Evolutionary conservation across 2,113 vertebrate species (phyloP), one percentile per base, ranked within the genome.

Genomic region (Cyprinodon variegatus): DNA sequence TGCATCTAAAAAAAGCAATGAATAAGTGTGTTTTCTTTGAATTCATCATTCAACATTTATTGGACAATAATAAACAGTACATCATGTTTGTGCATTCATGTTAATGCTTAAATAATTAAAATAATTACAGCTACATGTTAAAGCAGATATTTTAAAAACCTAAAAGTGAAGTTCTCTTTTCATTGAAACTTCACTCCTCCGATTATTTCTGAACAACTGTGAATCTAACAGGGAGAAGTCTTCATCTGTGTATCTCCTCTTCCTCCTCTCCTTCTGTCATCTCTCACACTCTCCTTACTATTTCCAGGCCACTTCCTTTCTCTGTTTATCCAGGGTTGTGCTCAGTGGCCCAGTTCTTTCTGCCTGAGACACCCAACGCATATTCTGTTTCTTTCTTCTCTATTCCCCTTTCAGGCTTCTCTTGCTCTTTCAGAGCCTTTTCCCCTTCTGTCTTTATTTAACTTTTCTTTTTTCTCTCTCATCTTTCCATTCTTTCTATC

Each of bases 331-430:
- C 79, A 86, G 81, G 84, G 75, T 86, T 88, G 82, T 83, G 77
- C 79, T 89, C 91, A 83, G 76, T 88, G 88, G 88, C 88, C 91
- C 88, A 92, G 79, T 88, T 91, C 78, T 91, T 84, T 90, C 79
- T 89, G 82, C 78, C 81, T 85, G 48, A 88, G 86, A 90, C 45
- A 66, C 79, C 77, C 59, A 7, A 74, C 82, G 78, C 72, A 72
- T 82, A 64, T 82, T 70, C 40, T 79, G 76, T 76, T 81, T 69
- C 41, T 79, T 76, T 76, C 79, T 68, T 71, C 65, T 59, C 53
- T 38, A 36, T 12, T 0, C 38, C 76, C 48, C 65, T 76, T 48
- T 83, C 59, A 71, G 78, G 66, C 61, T 46, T 46, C 63, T 50
- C 45, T 74, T 14, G 39, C 70, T 79, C 43, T 66, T 36, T 57